Percentiles rank a stretch among this genome's conserved stretches.
Conservation (phyloP, 2,797 vertebrate species). For the Sciaenops ocellatus region DNA sequence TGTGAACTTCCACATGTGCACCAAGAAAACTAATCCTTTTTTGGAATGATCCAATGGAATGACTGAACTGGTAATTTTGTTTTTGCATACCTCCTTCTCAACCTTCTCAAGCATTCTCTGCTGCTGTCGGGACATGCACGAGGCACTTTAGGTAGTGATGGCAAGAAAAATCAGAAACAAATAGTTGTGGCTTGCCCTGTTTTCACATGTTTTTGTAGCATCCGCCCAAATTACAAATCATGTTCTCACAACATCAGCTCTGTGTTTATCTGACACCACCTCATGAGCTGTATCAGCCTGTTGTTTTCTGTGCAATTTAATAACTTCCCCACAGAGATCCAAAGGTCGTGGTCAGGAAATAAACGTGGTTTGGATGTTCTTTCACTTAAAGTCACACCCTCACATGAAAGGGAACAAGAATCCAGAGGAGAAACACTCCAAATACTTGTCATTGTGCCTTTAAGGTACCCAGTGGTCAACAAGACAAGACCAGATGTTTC, state of each 20-base stretch:
- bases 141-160: constrained; percentile 11
- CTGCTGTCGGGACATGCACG: constrained; percentile 56
- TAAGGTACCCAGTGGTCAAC: neutral
- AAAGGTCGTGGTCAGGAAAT: constrained; percentile 19
- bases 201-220: constrained; percentile 50
- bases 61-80: constrained; percentile 13
- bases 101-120: constrained; percentile 31
- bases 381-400: neutral
- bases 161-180: constrained; percentile 37
- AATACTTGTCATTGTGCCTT: neutral
- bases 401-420: neutral
- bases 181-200: constrained; percentile 53
- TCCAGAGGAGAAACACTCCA: neutral
- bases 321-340: neutral
- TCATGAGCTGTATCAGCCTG: neutral
- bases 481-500: neutral
- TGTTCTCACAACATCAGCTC: neutral
- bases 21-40: neutral
- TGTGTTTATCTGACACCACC: neutral
- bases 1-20: neutral
- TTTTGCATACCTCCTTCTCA: constrained; percentile 21
- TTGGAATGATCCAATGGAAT: neutral
- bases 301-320: constrained; percentile 29
- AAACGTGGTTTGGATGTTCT: neutral
- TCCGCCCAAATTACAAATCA: constrained; percentile 13